These are phyloP conservation scores for Orthosia incerta DNA, from an alignment of 2,888 invertebrate species.

Conservation along the genomic window DNA sequence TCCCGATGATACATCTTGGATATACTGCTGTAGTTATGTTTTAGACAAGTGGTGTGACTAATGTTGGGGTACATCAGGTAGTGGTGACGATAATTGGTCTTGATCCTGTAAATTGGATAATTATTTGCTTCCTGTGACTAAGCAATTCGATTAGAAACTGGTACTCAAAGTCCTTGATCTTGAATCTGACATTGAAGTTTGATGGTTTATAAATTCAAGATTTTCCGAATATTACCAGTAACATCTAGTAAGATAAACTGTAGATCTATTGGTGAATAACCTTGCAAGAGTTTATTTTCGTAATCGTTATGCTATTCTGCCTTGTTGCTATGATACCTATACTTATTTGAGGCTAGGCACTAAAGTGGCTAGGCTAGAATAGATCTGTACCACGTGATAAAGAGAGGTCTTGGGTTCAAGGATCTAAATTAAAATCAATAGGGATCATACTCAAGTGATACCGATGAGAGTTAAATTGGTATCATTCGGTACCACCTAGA, in stretches of 20 bases:
- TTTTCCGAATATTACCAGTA: background rate
- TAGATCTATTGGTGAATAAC: background rate
- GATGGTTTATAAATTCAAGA: background rate
- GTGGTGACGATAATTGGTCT: background rate
- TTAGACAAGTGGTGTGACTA: background rate
- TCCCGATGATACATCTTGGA: background rate
- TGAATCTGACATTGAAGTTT: background rate
- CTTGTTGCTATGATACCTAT: slow-evolving; percentile 8
- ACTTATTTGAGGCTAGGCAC: slow-evolving; percentile 16
- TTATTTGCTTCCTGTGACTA: slow-evolving; percentile 7
- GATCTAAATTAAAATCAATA: slow-evolving; percentile 60
- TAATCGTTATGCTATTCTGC: background rate
- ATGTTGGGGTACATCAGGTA: background rate
- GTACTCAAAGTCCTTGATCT: too few relatives aligned
- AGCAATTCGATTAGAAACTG: background rate
- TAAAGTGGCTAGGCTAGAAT: slow-evolving; percentile 27
- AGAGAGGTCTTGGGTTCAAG: slow-evolving; percentile 45
- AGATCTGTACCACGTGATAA: slow-evolving; percentile 24
- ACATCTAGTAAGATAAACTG: background rate
- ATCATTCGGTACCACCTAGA: slow-evolving; percentile 32
- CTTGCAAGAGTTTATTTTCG: background rate
- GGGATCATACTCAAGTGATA: slow-evolving; percentile 46
- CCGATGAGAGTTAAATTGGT: slow-evolving; percentile 53
- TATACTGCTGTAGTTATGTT: background rate
- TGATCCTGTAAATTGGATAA: background rate